Evolutionary conservation across 2,888 invertebrate genomes (phyloP), one percentile per base, ranked within the genome.

Genomic region (Eupeodes latifasciatus): DNA sequence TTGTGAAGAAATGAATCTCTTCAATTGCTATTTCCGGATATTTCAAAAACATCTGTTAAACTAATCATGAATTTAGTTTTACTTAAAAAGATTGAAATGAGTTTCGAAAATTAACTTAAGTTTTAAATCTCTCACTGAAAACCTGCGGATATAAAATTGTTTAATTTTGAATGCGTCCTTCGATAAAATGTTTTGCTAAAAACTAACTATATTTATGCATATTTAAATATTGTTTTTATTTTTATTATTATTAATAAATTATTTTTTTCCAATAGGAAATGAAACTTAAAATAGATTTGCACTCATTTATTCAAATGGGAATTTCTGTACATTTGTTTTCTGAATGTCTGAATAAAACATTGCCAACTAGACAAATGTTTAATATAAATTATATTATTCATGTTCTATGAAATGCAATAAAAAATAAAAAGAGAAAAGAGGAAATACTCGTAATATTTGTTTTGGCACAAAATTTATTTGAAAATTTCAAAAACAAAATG

Each of bases 221-320:
- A 34, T 59, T 59, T 2, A 34, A 53, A n/a, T n/a, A 11, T 27
- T 27, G 11, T 27, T 34, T 59, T 6, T 27, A 36, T 36, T 69
- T 53, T 14, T 40, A n/a, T 53, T 74, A 76, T 76, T 14, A 47
- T 47, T 34, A 64, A 74, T 27, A 55, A 11, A 55, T 76, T 59
- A 62, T 40, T 40, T 34, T 34, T 59, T 80, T 64, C 12, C 40
- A 49, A 69, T 62, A 55, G 71, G 47, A 80, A 66, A 55, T 77
- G 16, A 49, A 77, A 57, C 5, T 67, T 34, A 34, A 67, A 51
- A 72, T 66, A 82, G 77, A 82, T 66, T 66, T 69, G n/a, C 47
- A 64, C 55, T 76, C 19, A 36, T 64, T 76, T 71, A 40, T 36
- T 40, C 51, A 67, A 53, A 66, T 67, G 44, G 27, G 34, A 2